Evolutionary conservation across 2,113 vertebrate genomes (phyloP).

Genomic region (Orycteropus afer): DNA sequence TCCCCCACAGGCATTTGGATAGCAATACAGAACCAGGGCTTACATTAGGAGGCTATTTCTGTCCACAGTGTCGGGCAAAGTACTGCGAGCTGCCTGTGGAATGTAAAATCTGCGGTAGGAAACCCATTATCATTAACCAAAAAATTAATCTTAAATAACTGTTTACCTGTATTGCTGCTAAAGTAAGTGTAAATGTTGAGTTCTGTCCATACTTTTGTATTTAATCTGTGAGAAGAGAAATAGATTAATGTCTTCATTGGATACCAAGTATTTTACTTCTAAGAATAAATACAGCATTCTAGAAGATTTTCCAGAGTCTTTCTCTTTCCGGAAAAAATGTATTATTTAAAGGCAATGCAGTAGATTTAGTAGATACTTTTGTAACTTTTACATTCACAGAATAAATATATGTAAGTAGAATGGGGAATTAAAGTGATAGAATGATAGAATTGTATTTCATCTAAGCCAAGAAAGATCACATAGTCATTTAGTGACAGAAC

Average conservation of each 20-base stretch:
- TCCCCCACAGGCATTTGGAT: constrained; percentile 91
- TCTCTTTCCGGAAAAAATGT: constrained; percentile 1
- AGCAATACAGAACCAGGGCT: constrained; percentile 88
- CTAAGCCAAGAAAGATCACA: constrained; percentile 23
- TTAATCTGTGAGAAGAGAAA: constrained; percentile 28
- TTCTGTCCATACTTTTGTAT: background rate
- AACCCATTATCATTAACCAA: background rate
- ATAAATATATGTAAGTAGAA: background rate
- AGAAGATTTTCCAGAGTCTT: constrained; percentile 19
- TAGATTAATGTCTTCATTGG: background rate
- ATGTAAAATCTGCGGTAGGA: constrained; percentile 98
- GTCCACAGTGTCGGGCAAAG: constrained; percentile 96
- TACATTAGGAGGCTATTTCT: constrained; percentile 95
- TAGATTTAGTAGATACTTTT: background rate
- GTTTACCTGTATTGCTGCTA: background rate
- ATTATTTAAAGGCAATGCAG: background rate
- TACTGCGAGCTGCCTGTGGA: constrained; percentile 98
- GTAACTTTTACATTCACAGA: background rate
- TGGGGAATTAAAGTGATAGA: background rate
- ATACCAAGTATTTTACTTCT: background rate
- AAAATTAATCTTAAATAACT: constrained; percentile 27
- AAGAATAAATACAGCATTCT: constrained; percentile 2
- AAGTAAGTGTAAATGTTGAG: constrained; percentile 26
- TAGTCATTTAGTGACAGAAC: background rate
- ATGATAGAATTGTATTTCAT: constrained; percentile 36